phyloP scores from a whole-genome alignment of 92 coral and sea anemone species.

The Chrysogorgia sp. region DNA sequence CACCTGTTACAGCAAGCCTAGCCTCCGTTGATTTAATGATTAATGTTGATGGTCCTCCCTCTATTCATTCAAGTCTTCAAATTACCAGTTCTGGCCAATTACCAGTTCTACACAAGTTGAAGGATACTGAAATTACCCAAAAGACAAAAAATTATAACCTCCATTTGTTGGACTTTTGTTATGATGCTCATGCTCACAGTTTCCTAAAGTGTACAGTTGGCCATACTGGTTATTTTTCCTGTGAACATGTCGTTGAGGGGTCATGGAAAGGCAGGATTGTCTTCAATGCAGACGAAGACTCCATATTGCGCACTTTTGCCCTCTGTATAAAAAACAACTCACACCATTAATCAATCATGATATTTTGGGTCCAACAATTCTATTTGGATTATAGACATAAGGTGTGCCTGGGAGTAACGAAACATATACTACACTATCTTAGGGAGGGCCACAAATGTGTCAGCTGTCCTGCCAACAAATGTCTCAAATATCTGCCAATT shows the following conservation, averaged over 20 bases:
- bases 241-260: not conserved
- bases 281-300: no score
- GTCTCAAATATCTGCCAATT: not conserved
- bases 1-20: no score
- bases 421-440: not conserved
- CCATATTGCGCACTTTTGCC: no score
- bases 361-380: not conserved
- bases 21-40: no score
- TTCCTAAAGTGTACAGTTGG: constrained; percentile 2
- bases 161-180: no score
- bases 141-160: no score
- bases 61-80: no score
- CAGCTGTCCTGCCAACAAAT: not conserved
- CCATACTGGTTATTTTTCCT: not conserved
- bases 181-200: not conserved
- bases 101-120: no score
- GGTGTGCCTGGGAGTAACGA: not conserved
- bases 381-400: not conserved
- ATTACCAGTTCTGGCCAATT: no score
- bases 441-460: not conserved
- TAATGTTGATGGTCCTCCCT: no score
- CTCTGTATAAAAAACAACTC: not conserved
- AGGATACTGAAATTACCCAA: no score
- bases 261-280: not conserved
- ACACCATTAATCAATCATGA: not conserved